phyloP scores from a whole-genome alignment of 2,888 invertebrate species.

The Galerucella nymphaeae region DNA sequence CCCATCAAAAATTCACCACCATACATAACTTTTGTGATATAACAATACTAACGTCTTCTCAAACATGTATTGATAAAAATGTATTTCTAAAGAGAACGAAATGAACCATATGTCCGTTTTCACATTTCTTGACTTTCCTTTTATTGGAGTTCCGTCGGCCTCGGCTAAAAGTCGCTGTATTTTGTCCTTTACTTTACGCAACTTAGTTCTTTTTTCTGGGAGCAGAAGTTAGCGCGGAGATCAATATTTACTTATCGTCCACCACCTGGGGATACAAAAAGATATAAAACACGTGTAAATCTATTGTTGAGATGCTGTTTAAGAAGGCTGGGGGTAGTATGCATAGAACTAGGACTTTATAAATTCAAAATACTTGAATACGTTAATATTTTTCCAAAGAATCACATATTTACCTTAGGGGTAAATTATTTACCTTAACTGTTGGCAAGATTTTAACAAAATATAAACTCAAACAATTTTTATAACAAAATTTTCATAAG shows the following conservation, averaged over 20 bases:
- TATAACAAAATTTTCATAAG: too few species aligned
- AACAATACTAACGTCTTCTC: constrained; percentile 43
- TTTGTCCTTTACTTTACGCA: constrained; percentile 6
- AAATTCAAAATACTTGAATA: not conserved
- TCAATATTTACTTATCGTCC: constrained; percentile 21
- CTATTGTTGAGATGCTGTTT: constrained; percentile 9
- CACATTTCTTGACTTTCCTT: constrained; percentile 22
- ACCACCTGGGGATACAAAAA: constrained; percentile 20
- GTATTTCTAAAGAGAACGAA: constrained; percentile 33
- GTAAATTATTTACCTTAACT: too few species aligned
- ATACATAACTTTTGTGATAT: constrained; percentile 9
- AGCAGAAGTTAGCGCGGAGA: constrained; percentile 15
- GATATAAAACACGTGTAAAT: constrained; percentile 13
- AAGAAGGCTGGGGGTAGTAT: constrained; percentile 1
- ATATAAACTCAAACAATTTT: too few species aligned
- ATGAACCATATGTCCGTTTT: constrained; percentile 29
- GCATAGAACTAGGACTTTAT: not conserved
- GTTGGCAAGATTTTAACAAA: too few species aligned
- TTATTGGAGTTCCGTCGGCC: constrained; percentile 23
- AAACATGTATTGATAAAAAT: constrained; percentile 38
- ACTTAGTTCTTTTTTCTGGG: constrained; percentile 12
- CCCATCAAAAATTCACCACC: constrained; percentile 4
- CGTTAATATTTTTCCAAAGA: too few species aligned
- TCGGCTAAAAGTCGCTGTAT: constrained; percentile 1
- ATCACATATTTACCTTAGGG: too few species aligned